These are phyloP conservation scores for Dromas ardeola DNA, from an alignment of 2,113 vertebrate species.

Conservation along the genomic window DNA sequence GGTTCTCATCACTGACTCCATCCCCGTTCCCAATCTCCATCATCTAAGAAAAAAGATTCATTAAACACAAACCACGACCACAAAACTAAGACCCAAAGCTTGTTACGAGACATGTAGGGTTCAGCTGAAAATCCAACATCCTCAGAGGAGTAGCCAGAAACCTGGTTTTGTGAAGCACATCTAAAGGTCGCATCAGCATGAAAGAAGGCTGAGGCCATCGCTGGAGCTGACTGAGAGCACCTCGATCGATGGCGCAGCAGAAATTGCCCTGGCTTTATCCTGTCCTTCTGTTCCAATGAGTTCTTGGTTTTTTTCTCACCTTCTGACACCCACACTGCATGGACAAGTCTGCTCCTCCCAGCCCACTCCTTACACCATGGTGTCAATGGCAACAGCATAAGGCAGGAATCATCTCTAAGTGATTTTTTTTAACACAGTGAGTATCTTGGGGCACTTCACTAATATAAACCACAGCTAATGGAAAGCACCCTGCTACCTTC, in stretches of 20 bases:
- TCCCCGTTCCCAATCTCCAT: not conserved
- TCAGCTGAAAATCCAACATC: not conserved
- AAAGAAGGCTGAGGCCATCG: not conserved
- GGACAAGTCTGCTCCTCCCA: not conserved
- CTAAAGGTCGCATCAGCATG: not conserved
- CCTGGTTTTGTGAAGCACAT: not conserved
- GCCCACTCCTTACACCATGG: not conserved
- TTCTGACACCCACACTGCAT: not conserved
- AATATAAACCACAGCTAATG: not conserved
- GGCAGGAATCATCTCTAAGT: not conserved
- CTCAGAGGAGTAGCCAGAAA: not conserved
- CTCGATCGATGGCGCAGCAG: not conserved
- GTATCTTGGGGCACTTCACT: not conserved
- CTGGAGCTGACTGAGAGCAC: not conserved
- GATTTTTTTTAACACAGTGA: not conserved
- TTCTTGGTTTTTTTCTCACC: not conserved
- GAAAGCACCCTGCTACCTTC: not conserved
- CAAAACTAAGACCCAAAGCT: not conserved
- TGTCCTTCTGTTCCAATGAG: not conserved
- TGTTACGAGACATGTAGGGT: not conserved
- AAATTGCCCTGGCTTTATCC: not conserved
- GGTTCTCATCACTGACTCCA: not conserved
- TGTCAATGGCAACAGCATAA: not conserved
- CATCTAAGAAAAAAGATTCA: not conserved
- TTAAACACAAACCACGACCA: not conserved